phyloP scores from a whole-genome alignment of 2,797 vertebrate species.

The Thamnophis elegans region DNA sequence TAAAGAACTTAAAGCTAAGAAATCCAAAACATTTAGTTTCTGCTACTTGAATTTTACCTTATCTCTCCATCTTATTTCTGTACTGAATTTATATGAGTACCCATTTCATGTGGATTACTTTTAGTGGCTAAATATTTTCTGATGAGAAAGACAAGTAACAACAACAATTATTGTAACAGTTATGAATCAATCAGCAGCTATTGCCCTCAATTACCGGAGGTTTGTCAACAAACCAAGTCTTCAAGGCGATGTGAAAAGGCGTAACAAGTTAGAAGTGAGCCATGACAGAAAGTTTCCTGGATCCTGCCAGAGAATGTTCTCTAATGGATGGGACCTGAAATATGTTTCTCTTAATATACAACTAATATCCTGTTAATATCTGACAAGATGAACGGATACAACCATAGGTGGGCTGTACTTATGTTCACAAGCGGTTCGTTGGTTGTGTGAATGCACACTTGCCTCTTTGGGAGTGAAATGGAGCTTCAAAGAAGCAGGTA shows the following conservation, averaged over 20 bases:
- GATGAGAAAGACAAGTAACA: background rate
- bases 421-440: too few species aligned
- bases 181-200: background rate
- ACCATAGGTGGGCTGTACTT: background rate
- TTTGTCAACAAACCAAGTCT: background rate
- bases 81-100: background rate
- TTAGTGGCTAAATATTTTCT: background rate
- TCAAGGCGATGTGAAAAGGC: background rate
- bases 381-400: background rate
- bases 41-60: conserved; percentile 50
- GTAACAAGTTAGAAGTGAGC: background rate
- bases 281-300: background rate
- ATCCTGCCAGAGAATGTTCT: background rate
- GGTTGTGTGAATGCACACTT: too few species aligned
- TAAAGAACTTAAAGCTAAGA: conserved; percentile 43
- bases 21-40: conserved; percentile 43
- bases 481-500: too few species aligned
- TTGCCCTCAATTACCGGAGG: background rate
- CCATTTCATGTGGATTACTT: background rate
- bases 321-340: background rate
- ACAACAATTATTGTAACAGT: background rate
- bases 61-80: conserved; percentile 41
- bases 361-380: background rate
- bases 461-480: too few species aligned
- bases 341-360: background rate